phyloP scores from a whole-genome alignment of 1,140 invertebrate genomes.

The Rhagoletis zephyria region DNA sequence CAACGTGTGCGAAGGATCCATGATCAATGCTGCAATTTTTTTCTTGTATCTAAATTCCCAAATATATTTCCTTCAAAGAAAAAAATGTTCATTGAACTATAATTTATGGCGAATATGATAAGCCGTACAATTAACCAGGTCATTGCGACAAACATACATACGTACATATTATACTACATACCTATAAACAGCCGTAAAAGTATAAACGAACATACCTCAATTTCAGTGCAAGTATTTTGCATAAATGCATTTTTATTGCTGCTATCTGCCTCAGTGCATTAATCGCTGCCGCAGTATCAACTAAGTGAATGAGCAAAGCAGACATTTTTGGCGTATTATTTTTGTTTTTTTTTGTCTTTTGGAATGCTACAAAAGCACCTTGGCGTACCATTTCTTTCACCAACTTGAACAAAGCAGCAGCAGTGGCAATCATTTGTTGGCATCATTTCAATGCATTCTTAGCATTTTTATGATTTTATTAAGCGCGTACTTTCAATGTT shows the following conservation, averaged over 20 bases:
- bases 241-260: constrained; percentile 28
- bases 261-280: not conserved
- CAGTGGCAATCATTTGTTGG: constrained; percentile 17
- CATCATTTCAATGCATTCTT: constrained; percentile 41
- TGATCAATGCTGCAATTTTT: too few species aligned
- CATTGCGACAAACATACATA: not conserved
- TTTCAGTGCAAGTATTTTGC: not conserved
- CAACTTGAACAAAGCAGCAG: not conserved
- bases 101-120: constrained; percentile 34
- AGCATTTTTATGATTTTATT: constrained; percentile 45
- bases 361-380: not conserved
- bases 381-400: constrained; percentile 11
- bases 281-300: not conserved
- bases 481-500: constrained; percentile 29
- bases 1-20: too few species aligned
- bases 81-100: not conserved
- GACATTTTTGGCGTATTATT: not conserved
- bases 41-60: too few species aligned
- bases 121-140: constrained; percentile 23
- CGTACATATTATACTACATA: too few species aligned
- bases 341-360: too few species aligned
- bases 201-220: too few species aligned
- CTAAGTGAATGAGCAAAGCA: not conserved
- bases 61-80: too few species aligned
- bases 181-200: not conserved